A percentile compares a stretch with the other conserved stretches of the same genome.
Conservation (phyloP, 2,797 vertebrate genomes). For the Acipenser transmontanus region DNA sequence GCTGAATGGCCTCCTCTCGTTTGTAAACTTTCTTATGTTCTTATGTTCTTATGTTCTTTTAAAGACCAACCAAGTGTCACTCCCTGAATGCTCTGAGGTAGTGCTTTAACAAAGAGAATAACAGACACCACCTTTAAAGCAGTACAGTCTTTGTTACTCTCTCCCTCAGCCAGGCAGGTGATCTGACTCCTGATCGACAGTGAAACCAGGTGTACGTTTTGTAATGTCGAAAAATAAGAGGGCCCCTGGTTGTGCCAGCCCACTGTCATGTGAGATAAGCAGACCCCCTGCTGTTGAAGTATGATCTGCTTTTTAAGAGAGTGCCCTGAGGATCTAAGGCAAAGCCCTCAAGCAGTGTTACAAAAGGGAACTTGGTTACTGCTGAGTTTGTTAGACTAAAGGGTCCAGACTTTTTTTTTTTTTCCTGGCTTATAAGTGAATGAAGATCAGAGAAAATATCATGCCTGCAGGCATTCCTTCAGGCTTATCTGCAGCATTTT, state of each 20-base stretch:
- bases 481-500: too few relatives aligned
- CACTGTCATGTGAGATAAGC: slow-evolving; percentile 44
- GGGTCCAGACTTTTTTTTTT: too few relatives aligned
- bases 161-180: slow-evolving; percentile 18
- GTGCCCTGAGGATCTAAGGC: too few relatives aligned
- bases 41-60: background rate
- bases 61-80: slow-evolving; percentile 20
- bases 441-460: too few relatives aligned
- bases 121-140: slow-evolving; percentile 20
- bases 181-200: slow-evolving; percentile 29
- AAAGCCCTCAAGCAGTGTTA: slow-evolving; percentile 45
- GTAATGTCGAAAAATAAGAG: slow-evolving; percentile 33
- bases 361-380: background rate
- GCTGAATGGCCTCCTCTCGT: too few relatives aligned
- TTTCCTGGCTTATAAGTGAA: too few relatives aligned
- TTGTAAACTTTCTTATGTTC: too few relatives aligned
- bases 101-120: slow-evolving; percentile 45
- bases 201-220: slow-evolving; percentile 34
- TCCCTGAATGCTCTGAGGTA: slow-evolving; percentile 44
- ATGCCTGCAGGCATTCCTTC: too few relatives aligned
- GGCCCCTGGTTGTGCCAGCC: slow-evolving; percentile 30
- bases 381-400: too few relatives aligned
- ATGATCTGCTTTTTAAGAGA: slow-evolving; percentile 53
- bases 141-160: slow-evolving; percentile 1
- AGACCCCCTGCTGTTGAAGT: slow-evolving; percentile 54